Evolutionary conservation across 1,140 invertebrate genomes (phyloP).

Genomic region (Elysia chlorotica): DNA sequence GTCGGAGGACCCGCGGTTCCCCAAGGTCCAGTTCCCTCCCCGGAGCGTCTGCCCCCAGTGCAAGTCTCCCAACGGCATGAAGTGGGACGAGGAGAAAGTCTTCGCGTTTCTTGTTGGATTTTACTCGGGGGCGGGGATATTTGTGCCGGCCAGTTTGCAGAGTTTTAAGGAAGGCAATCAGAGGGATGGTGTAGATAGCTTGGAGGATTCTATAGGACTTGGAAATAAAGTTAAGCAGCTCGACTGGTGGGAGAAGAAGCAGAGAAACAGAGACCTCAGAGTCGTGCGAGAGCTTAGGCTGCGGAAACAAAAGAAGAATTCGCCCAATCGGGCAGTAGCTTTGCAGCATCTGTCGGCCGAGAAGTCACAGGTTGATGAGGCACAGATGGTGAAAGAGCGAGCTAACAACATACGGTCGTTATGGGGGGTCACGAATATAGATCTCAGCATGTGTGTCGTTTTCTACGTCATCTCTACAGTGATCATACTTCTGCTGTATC

Average conservation of each 20-base stretch:
- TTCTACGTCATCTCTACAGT: slow-evolving; percentile 73
- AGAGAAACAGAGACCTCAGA: slow-evolving; percentile 41
- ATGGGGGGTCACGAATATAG: slow-evolving; percentile 62
- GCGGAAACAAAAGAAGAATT: slow-evolving; percentile 17
- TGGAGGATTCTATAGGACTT: not conserved
- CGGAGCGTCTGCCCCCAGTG: slow-evolving; percentile 74
- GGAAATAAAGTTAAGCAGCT: slow-evolving; percentile 14
- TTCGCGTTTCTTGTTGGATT: slow-evolving; percentile 76
- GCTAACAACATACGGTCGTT: not conserved
- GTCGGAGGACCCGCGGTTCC: slow-evolving; percentile 88
- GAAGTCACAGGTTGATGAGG: not conserved
- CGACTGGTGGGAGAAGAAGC: slow-evolving; percentile 53
- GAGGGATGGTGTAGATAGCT: not conserved
- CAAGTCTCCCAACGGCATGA: slow-evolving; percentile 7
- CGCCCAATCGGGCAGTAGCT: not conserved
- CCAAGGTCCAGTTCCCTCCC: slow-evolving; percentile 90
- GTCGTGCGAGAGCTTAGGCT: slow-evolving; percentile 34
- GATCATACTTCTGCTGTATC: slow-evolving; percentile 77
- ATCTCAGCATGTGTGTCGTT: slow-evolving; percentile 77
- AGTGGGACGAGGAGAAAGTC: slow-evolving; percentile 75
- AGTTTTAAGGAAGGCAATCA: not conserved
- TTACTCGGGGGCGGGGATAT: slow-evolving; percentile 65
- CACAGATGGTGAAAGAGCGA: not conserved
- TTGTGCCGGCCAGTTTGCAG: slow-evolving; percentile 6
- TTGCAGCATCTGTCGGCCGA: not conserved